Conservation (phyloP, 2,797 vertebrate species). For the Apogon talboti region DNA sequence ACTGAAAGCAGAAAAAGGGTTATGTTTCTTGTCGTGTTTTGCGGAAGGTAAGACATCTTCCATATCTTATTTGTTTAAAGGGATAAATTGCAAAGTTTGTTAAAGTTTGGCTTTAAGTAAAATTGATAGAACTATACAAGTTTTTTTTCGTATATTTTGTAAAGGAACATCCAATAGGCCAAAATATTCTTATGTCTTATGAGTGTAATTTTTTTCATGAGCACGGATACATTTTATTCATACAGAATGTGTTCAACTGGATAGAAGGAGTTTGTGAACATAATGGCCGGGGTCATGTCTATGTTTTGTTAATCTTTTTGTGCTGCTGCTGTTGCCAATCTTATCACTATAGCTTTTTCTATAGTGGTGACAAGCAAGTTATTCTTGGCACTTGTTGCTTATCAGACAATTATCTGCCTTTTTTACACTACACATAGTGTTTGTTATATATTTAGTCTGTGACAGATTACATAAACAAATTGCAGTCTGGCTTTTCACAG, state of each 20-base stretch:
- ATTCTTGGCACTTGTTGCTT: neutral
- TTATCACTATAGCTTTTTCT: too few species aligned
- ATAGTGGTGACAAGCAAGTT: neutral
- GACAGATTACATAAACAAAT: neutral
- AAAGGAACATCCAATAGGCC: too few species aligned
- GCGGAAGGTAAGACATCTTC: slow-evolving; percentile 54
- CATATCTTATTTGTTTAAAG: slow-evolving; percentile 1
- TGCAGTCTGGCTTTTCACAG: neutral
- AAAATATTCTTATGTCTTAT: too few species aligned
- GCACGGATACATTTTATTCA: too few species aligned
- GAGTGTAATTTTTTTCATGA: too few species aligned
- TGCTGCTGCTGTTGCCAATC: too few species aligned
- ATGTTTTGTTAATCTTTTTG: too few species aligned
- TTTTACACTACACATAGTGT: neutral
- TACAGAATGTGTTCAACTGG: too few species aligned
- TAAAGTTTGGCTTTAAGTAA: neutral
- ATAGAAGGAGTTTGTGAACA: too few species aligned
- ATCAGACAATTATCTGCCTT: neutral
- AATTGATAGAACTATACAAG: neutral
- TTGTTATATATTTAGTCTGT: neutral
- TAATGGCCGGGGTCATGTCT: too few species aligned
- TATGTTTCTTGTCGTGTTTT: neutral
- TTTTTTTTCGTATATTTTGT: too few species aligned
- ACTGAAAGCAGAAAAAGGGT: slow-evolving; percentile 4
- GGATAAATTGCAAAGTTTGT: neutral